Percentiles rank a stretch among this genome's conserved stretches.
Evolutionary conservation across 1,140 invertebrate genomes (phyloP).

Genomic region (Trialeurodes vaporariorum): DNA sequence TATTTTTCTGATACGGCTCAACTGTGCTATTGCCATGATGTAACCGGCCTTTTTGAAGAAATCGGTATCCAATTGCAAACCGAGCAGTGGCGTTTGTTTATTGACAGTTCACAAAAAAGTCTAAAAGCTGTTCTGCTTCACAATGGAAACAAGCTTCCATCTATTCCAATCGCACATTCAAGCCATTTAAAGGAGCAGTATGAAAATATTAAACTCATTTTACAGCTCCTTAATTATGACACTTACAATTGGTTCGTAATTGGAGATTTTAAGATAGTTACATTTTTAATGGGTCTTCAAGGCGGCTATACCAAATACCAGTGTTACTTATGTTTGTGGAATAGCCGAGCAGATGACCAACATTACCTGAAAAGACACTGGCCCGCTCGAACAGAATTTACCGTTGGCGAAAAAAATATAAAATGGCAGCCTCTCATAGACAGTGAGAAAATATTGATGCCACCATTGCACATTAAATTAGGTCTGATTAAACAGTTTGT

Average conservation of each 20-base stretch:
- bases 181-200: conserved; percentile 10
- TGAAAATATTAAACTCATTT: conserved; percentile 4
- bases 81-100: conserved; percentile 14
- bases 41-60: not conserved
- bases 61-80: not conserved
- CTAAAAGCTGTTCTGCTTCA: no score
- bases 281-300: conserved; percentile 26
- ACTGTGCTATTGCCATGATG: not conserved
- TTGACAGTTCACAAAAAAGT: conserved; percentile 14
- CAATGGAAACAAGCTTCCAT: conserved; percentile 11
- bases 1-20: not conserved
- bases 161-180: conserved; percentile 11
- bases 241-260: conserved; percentile 11
- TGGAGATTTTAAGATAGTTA: conserved; percentile 14
- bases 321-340: conserved; percentile 36
- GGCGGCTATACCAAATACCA: conserved; percentile 34
- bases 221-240: conserved; percentile 1
- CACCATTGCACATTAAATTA: conserved; percentile 34
- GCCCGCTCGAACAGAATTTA: conserved; percentile 25
- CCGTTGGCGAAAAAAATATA: conserved; percentile 28
- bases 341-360: conserved; percentile 29
- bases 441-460: conserved; percentile 17
- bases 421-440: conserved; percentile 27
- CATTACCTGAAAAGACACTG: conserved; percentile 31
- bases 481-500: conserved; percentile 23